Evolutionary conservation across 2,113 vertebrate genomes (phyloP).

Genomic region (Euleptes europaea): DNA sequence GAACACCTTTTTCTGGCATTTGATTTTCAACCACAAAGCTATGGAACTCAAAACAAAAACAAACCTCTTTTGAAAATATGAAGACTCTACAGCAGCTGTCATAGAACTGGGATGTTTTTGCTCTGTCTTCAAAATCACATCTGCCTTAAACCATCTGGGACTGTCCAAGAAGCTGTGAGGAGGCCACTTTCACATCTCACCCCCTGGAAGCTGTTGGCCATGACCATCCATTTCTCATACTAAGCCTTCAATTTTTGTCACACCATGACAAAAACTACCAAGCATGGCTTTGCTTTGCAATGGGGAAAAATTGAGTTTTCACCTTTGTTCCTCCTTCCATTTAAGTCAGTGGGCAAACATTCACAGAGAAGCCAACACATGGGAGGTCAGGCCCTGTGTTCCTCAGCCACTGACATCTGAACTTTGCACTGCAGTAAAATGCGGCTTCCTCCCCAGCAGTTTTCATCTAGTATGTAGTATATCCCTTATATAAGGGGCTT

Average conservation of each 20-base stretch:
- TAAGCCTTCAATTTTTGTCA: not conserved
- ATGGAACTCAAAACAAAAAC: not conserved
- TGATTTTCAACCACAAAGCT: not conserved
- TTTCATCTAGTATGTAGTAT: not conserved
- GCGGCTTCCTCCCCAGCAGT: not conserved
- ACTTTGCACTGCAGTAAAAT: not conserved
- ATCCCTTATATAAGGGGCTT: slow-evolving; percentile 45
- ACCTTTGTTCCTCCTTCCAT: not conserved
- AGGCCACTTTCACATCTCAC: not conserved
- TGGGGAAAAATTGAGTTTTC: not conserved
- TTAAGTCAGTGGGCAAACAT: slow-evolving; percentile 8
- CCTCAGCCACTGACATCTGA: slow-evolving; percentile 20
- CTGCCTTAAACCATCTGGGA: not conserved
- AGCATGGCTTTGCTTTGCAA: not conserved
- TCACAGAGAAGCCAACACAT: not conserved
- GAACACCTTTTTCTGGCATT: not conserved
- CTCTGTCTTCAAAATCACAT: not conserved
- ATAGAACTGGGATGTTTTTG: not conserved
- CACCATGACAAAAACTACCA: not conserved
- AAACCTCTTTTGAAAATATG: not conserved
- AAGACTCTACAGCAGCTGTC: not conserved
- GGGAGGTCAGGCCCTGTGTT: not conserved
- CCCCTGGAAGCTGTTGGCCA: not conserved
- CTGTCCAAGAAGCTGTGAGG: not conserved
- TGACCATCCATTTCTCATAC: not conserved